Conservation (phyloP, 1,140 invertebrate species). For the Venturia canescens region DNA sequence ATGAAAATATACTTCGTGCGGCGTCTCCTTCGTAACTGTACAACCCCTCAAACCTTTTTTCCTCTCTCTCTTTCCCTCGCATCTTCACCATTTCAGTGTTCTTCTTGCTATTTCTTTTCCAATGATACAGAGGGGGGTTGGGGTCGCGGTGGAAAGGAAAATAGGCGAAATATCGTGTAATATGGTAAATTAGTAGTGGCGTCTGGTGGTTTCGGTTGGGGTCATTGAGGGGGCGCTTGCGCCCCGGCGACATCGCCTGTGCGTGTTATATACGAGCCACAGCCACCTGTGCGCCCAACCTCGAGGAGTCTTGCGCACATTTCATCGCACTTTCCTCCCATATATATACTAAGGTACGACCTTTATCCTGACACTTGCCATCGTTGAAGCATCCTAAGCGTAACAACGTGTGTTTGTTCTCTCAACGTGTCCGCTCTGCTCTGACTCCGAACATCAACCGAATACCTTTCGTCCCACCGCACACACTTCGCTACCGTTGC, state of each 20-base stretch:
- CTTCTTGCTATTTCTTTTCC: neutral
- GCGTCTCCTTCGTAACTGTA: neutral
- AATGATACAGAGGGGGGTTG: neutral
- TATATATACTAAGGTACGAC: constrained; percentile 63
- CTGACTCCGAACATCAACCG: neutral
- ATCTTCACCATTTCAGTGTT: no score
- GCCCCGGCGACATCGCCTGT: constrained; percentile 39
- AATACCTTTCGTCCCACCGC: no score
- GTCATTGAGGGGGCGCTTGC: constrained; percentile 53
- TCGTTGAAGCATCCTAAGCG: constrained; percentile 58
- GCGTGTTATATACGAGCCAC: constrained; percentile 44
- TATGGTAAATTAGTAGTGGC: neutral
- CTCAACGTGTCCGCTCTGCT: neutral
- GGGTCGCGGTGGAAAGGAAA: constrained; percentile 35
- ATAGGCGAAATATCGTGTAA: constrained; percentile 20
- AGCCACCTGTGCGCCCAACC: constrained; percentile 58
- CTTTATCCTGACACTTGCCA: constrained; percentile 60
- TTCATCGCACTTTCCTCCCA: constrained; percentile 49
- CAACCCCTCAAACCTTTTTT: neutral
- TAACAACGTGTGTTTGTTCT: constrained; percentile 26
- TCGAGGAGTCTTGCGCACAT: constrained; percentile 51
- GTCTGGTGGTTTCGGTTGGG: neutral
- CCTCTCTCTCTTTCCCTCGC: neutral
- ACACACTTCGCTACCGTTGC: no score
- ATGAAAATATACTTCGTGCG: neutral